phyloP scores from a whole-genome alignment of 1,140 invertebrate species.

The Druon quercuslanigerum region DNA sequence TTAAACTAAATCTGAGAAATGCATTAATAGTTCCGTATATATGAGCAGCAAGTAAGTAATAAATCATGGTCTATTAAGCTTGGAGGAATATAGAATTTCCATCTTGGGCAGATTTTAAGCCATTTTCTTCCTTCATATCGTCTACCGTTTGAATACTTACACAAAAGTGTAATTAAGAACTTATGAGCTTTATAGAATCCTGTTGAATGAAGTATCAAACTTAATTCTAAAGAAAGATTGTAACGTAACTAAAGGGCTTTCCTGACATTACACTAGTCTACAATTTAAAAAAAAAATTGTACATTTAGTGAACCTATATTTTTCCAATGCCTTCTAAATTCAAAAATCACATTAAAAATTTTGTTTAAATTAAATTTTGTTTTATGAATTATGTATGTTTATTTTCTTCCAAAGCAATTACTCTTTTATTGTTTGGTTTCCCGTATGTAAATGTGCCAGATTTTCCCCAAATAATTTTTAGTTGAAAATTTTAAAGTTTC shows the following conservation, averaged over 20 bases:
- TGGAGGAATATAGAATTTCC: neutral
- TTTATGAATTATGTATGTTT: too few relatives aligned
- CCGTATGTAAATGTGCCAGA: too few relatives aligned
- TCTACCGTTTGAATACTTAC: neutral
- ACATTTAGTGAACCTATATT: too few relatives aligned
- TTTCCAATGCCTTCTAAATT: too few relatives aligned
- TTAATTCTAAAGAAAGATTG: conserved; percentile 63
- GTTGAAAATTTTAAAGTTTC: too few relatives aligned
- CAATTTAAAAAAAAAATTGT: too few relatives aligned
- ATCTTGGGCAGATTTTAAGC: neutral
- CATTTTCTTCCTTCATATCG: conserved; percentile 9
- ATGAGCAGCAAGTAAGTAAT: neutral
- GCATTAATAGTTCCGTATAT: neutral
- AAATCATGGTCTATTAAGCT: conserved; percentile 6
- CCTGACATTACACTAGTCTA: neutral
- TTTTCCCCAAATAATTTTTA: too few relatives aligned
- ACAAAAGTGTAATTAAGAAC: conserved; percentile 56
- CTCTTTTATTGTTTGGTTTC: too few relatives aligned
- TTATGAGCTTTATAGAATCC: conserved; percentile 31
- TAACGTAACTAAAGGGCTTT: conserved; percentile 36
- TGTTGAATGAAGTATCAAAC: conserved; percentile 57
- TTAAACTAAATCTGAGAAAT: neutral
- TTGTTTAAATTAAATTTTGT: too few relatives aligned
- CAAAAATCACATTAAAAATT: too few relatives aligned
- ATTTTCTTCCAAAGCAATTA: too few relatives aligned